Evolutionary conservation across 2,113 vertebrate species (phyloP).

Genomic region (Sula dactylatra): DNA sequence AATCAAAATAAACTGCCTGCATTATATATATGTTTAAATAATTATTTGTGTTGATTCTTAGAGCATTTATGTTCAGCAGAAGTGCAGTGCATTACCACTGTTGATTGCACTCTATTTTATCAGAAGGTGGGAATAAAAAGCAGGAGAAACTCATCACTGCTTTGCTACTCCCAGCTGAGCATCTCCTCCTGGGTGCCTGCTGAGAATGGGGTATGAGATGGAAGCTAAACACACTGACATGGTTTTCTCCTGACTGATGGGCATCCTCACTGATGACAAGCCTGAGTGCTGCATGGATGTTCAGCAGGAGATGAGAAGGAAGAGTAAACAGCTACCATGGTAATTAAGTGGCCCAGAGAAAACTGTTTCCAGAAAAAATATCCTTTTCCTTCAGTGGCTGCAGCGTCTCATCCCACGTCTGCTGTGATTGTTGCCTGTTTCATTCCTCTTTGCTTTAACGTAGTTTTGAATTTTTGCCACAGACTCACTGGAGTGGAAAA

Average conservation of each 20-base stretch:
- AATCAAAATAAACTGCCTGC: background rate
- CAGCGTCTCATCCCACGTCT: accelerated
- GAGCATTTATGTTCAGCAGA: background rate
- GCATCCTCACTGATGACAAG: background rate
- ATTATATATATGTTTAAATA: background rate
- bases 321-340: background rate
- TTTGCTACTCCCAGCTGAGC: background rate
- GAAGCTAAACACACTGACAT: background rate
- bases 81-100: background rate
- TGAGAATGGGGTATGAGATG: background rate
- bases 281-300: background rate
- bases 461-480: background rate
- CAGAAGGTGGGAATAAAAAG: background rate
- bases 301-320: background rate
- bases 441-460: background rate
- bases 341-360: background rate
- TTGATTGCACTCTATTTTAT: background rate
- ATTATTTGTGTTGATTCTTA: background rate
- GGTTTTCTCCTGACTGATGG: background rate
- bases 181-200: background rate
- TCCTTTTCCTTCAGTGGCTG: background rate
- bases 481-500: background rate
- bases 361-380: background rate
- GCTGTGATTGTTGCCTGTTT: background rate
- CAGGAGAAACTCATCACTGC: background rate